These are phyloP conservation scores for Oryzias curvinotus DNA, from an alignment of 2,113 vertebrate genomes.

Conservation along the genomic window DNA sequence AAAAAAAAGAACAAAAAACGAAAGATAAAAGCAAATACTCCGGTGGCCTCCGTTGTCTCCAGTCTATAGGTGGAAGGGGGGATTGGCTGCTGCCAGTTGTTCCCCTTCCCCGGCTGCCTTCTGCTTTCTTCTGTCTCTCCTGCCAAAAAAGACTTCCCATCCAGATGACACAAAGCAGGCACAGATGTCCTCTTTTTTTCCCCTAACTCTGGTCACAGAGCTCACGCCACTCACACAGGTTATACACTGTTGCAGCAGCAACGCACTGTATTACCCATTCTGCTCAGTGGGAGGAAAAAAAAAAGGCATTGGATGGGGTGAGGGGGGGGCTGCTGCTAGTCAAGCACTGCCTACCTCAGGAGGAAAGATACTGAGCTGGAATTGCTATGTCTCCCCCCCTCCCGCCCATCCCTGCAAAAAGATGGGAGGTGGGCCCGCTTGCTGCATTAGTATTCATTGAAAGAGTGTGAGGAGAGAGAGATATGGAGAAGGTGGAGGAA, in stretches of 20 bases:
- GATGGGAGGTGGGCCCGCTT: slow-evolving; percentile 70
- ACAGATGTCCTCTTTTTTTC: slow-evolving; percentile 54
- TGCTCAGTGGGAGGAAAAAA: slow-evolving; percentile 51
- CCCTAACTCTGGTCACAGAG: slow-evolving; percentile 59
- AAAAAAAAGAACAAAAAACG: slow-evolving; percentile 81
- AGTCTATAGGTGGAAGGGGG: slow-evolving; percentile 67
- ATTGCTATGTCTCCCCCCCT: slow-evolving; percentile 68
- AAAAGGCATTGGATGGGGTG: slow-evolving; percentile 46
- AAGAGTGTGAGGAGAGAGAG: slow-evolving; percentile 57
- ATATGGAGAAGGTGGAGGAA: slow-evolving; percentile 5
- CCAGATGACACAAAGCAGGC: slow-evolving; percentile 69
- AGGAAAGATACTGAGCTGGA: slow-evolving; percentile 73
- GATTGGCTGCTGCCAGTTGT: slow-evolving; percentile 69
- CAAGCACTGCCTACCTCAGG: slow-evolving; percentile 69
- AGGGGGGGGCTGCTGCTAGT: slow-evolving; percentile 60
- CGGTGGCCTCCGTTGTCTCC: slow-evolving; percentile 77
- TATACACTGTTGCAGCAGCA: slow-evolving; percentile 73
- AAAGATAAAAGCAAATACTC: slow-evolving; percentile 80
- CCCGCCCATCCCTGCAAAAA: slow-evolving; percentile 69
- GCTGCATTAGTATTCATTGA: slow-evolving; percentile 80
- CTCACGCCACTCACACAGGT: slow-evolving; percentile 69
- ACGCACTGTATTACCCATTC: slow-evolving; percentile 45
- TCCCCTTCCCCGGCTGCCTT: slow-evolving; percentile 72
- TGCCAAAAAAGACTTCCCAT: slow-evolving; percentile 75
- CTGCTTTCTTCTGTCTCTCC: slow-evolving; percentile 71